phyloP scores from a whole-genome alignment of 2,113 vertebrate genomes.

The Excalfactoria chinensis region DNA sequence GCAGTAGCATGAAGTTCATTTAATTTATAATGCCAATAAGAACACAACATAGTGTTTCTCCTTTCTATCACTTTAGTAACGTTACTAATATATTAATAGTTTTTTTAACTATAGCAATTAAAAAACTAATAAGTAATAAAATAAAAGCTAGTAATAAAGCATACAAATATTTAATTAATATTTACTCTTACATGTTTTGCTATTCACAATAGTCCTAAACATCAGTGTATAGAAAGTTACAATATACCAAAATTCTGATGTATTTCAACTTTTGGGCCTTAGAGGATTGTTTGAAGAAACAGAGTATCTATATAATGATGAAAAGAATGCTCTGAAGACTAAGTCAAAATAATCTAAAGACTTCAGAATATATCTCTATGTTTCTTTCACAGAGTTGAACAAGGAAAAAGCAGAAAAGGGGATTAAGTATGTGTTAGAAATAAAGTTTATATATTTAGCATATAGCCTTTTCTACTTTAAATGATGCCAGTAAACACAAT shows the following conservation, averaged over 20 bases:
- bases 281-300: neutral
- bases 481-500: neutral
- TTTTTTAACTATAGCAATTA: neutral
- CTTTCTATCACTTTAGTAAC: neutral
- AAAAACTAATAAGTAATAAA: neutral
- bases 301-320: neutral
- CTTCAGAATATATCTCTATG: neutral
- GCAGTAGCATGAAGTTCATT: neutral
- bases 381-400: neutral
- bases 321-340: neutral
- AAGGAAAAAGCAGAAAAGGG: neutral
- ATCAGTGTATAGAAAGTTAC: neutral
- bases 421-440: neutral
- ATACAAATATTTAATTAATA: neutral
- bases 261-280: neutral
- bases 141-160: neutral
- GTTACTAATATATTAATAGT: neutral
- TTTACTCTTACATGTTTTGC: neutral
- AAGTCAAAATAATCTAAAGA: neutral
- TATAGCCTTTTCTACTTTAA: neutral
- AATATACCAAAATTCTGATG: neutral
- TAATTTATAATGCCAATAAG: neutral
- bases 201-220: neutral
- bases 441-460: neutral
- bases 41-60: neutral